Evolutionary conservation across 23 tunicate genomes (phyloP).

Genomic region (Ciona savignyi): DNA sequence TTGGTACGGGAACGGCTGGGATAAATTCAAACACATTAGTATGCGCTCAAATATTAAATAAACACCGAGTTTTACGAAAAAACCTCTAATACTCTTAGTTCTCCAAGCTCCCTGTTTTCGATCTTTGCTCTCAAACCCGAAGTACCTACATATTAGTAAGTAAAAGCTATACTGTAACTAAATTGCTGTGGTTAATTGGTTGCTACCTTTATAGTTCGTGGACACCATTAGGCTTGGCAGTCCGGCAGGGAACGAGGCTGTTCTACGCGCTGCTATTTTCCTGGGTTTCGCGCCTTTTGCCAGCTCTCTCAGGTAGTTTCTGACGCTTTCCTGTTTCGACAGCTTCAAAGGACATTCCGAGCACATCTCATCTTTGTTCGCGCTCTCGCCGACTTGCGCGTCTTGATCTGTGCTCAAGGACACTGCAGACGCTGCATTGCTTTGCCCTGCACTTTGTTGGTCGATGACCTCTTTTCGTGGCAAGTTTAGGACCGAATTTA

Average conservation of each 20-base stretch:
- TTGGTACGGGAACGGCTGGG: conserved; percentile 85
- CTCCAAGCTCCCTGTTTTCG: neutral
- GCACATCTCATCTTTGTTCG: neutral
- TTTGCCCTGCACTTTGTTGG: too few species aligned
- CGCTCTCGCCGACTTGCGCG: neutral
- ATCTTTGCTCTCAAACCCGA: neutral
- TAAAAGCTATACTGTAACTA: too few species aligned
- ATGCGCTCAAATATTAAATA: too few species aligned
- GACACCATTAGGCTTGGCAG: neutral
- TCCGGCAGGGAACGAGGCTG: neutral
- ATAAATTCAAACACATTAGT: too few species aligned
- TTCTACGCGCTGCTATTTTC: neutral
- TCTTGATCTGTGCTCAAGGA: neutral
- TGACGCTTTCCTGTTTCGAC: neutral
- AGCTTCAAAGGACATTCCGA: neutral
- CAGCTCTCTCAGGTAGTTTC: neutral
- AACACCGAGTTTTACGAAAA: too few species aligned
- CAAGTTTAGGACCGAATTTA: neutral
- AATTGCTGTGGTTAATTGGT: too few species aligned
- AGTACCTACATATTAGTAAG: neutral
- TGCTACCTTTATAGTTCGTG: neutral
- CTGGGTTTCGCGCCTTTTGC: neutral
- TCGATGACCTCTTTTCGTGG: neutral
- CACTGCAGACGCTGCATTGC: neutral
- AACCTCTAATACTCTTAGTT: neutral